phyloP scores from a whole-genome alignment of 2,797 vertebrate species.

The Buphagus erythrorhynchus region DNA sequence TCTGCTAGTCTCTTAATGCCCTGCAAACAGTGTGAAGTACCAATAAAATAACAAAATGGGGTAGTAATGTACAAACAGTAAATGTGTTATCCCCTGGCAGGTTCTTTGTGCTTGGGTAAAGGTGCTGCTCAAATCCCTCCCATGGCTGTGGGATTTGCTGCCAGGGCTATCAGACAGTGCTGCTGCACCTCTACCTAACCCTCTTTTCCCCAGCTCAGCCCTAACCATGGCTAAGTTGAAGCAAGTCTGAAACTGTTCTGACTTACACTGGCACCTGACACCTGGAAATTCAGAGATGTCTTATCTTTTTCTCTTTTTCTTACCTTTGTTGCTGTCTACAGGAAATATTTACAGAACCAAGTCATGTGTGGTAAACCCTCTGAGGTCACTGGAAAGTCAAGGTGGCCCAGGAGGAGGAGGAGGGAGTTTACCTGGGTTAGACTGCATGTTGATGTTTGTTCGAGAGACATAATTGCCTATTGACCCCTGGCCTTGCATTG shows the following conservation, averaged over 20 bases:
- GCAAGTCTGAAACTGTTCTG: neutral
- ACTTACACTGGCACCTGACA: neutral
- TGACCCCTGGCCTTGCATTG: constrained; percentile 87
- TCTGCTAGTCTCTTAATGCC: neutral
- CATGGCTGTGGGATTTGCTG: neutral
- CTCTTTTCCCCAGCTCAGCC: neutral
- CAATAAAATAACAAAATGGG: neutral
- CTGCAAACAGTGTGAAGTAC: neutral
- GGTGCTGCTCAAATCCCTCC: neutral
- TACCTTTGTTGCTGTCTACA: neutral
- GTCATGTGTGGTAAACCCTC: neutral
- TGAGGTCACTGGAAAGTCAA: constrained; percentile 18
- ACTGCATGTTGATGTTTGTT: constrained; percentile 94
- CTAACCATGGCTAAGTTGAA: neutral
- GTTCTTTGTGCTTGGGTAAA: neutral
- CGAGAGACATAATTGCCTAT: constrained; percentile 88
- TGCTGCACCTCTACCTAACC: neutral
- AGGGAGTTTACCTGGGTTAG: constrained; percentile 87
- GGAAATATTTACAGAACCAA: constrained; percentile 26
- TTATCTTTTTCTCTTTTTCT: too few relatives aligned
- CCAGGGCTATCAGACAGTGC: neutral
- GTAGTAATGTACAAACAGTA: neutral
- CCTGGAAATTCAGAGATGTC: neutral
- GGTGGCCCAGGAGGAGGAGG: constrained; percentile 3
- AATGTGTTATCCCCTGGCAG: neutral